These are phyloP conservation scores for Drosophila elegans DNA, from an alignment of 1,140 invertebrate species.

Conservation along the genomic window DNA sequence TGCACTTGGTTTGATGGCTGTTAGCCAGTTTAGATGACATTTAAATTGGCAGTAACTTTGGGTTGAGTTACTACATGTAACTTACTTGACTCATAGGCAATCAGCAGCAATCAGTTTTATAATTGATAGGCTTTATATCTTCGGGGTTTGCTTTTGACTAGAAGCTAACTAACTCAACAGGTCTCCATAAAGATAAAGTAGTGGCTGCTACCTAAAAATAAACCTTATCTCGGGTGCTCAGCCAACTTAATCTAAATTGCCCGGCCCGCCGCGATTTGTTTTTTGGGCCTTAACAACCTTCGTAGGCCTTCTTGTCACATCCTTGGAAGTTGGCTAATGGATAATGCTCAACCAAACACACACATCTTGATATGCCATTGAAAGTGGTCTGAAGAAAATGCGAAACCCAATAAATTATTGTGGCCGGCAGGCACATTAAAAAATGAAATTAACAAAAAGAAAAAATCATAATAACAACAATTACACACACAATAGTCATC, in stretches of 20 bases:
- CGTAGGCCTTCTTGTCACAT: slow-evolving; percentile 39
- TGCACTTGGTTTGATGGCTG: slow-evolving; percentile 2
- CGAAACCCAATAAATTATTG: slow-evolving; percentile 18
- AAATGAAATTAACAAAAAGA: slow-evolving; percentile 47
- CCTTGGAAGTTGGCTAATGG: slow-evolving; percentile 31
- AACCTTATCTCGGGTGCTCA: slow-evolving; percentile 28
- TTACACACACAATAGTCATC: slow-evolving; percentile 54
- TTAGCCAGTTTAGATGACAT: slow-evolving; percentile 8
- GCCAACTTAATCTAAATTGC: slow-evolving; percentile 39
- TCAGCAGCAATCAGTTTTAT: slow-evolving; percentile 47
- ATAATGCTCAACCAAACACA: slow-evolving; percentile 18
- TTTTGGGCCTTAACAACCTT: slow-evolving; percentile 13
- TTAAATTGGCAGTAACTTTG: slow-evolving; percentile 12
- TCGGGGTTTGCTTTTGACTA: neutral
- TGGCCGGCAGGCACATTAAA: slow-evolving; percentile 22
- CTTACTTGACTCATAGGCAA: slow-evolving; percentile 18
- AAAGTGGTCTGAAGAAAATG: slow-evolving; percentile 42
- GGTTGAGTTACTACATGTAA: neutral
- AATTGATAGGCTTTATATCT: slow-evolving; percentile 55
- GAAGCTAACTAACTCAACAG: slow-evolving; percentile 29
- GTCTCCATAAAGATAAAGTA: slow-evolving; percentile 48
- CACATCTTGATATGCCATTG: slow-evolving; percentile 34
- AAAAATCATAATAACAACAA: slow-evolving; percentile 54
- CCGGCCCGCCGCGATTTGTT: slow-evolving; percentile 5
- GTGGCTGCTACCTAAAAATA: slow-evolving; percentile 44